These are phyloP conservation scores for Tachycineta bicolor DNA, from an alignment of 2,113 vertebrate species.

Conservation along the genomic window DNA sequence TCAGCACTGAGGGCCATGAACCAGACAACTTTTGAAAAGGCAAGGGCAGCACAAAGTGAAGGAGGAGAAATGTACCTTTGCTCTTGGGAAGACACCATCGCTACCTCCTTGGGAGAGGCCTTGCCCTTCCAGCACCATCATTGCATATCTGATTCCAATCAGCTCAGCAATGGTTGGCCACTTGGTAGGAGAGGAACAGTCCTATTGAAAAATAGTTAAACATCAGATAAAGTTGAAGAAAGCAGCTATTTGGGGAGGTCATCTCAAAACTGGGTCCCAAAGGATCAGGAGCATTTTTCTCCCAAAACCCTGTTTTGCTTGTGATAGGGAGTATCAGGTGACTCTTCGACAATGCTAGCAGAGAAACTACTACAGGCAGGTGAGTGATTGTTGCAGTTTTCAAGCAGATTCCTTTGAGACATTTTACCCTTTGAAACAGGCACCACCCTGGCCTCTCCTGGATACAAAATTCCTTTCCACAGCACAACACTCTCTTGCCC, in stretches of 20 bases:
- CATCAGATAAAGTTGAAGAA: not conserved
- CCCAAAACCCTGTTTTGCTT: not conserved
- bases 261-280: not conserved
- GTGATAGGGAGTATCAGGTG: not conserved
- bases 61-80: constrained; percentile 32
- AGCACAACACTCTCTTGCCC: not conserved
- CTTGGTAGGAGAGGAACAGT: not conserved
- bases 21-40: not conserved
- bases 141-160: constrained; percentile 33
- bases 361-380: not conserved
- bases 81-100: not conserved
- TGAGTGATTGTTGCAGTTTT: not conserved
- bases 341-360: not conserved
- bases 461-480: not conserved
- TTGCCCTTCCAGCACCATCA: not conserved
- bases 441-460: not conserved
- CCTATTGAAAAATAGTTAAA: not conserved
- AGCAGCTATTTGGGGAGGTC: not conserved
- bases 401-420: not conserved
- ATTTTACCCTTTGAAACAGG: not conserved
- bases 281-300: not conserved
- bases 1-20: not conserved
- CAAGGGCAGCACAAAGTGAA: not conserved
- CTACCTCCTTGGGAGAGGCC: not conserved
- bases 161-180: constrained; percentile 57